Percentiles rank a stretch among this genome's conserved stretches.
Evolutionary conservation across 1,140 invertebrate genomes (phyloP).

Genomic region (Trissolcus basalis): DNA sequence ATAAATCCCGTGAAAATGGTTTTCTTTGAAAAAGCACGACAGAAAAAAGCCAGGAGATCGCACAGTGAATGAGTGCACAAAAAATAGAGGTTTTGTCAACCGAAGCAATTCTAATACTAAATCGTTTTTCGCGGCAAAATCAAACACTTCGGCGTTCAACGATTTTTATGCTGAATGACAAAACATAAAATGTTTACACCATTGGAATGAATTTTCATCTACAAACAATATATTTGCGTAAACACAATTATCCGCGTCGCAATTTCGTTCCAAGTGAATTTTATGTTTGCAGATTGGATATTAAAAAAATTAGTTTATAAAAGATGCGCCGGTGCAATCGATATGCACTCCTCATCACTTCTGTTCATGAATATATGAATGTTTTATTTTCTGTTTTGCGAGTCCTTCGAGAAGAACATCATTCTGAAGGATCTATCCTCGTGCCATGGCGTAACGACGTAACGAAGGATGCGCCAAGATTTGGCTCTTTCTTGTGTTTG

Average conservation of each 20-base stretch:
- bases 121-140: slow-evolving; percentile 24
- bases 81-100: slow-evolving; percentile 30
- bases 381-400: slow-evolving; percentile 10
- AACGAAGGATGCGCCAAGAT: slow-evolving; percentile 46
- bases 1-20: slow-evolving; percentile 51
- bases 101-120: slow-evolving; percentile 20
- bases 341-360: not conserved
- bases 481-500: slow-evolving; percentile 47
- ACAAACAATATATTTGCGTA: too few species aligned
- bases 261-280: too few species aligned
- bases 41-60: slow-evolving; percentile 12
- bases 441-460: slow-evolving; percentile 18
- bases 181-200: not conserved
- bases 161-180: not conserved
- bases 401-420: slow-evolving; percentile 4
- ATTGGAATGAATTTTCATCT: too few species aligned
- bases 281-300: too few species aligned
- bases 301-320: too few species aligned
- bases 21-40: slow-evolving; percentile 31
- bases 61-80: slow-evolving; percentile 7
- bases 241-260: too few species aligned
- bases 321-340: too few species aligned
- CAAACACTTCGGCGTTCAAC: slow-evolving; percentile 13
- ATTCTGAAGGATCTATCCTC: slow-evolving; percentile 11
- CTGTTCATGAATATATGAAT: slow-evolving; percentile 8